Conservation (phyloP, 2,797 vertebrate genomes). For the Bradypodion pumilum region DNA sequence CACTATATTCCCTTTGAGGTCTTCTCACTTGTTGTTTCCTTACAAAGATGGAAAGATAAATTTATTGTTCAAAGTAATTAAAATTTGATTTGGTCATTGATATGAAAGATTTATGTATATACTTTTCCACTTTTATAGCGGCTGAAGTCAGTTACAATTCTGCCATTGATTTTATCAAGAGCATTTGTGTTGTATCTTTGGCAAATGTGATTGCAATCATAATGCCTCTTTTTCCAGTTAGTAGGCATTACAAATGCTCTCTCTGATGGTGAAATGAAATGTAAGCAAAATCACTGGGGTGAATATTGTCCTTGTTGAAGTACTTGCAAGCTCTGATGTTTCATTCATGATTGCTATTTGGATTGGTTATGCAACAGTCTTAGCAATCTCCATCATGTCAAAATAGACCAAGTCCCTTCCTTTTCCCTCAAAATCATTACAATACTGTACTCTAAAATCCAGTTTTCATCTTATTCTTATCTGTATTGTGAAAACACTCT, state of each 20-base stretch:
- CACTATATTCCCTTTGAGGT: neutral
- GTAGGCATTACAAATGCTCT: conserved; percentile 10
- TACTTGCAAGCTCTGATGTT: conserved; percentile 28
- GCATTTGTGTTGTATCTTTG: neutral
- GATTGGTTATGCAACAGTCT: conserved; percentile 14
- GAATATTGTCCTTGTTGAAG: conserved; percentile 22
- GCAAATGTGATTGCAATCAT: neutral
- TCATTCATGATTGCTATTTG: conserved; percentile 23
- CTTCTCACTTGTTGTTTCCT: neutral
- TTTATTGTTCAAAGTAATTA: neutral
- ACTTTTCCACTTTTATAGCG: neutral
- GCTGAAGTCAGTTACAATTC: neutral
- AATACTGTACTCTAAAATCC: conserved; percentile 4
- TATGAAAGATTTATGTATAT: neutral
- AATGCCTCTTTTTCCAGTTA: neutral
- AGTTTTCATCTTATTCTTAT: conserved; percentile 35
- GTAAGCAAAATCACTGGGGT: neutral
- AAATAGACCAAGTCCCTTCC: conserved; percentile 24
- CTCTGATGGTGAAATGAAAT: conserved; percentile 5
- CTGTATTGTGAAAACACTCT: neutral
- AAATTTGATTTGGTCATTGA: neutral
- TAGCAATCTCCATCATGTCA: conserved; percentile 22
- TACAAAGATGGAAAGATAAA: neutral
- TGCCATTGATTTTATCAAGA: conserved; percentile 1
- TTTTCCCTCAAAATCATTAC: conserved; percentile 12